Evolutionary conservation across 92 coral and sea anemone genomes (phyloP).

Genomic region (Actinernus sp.): DNA sequence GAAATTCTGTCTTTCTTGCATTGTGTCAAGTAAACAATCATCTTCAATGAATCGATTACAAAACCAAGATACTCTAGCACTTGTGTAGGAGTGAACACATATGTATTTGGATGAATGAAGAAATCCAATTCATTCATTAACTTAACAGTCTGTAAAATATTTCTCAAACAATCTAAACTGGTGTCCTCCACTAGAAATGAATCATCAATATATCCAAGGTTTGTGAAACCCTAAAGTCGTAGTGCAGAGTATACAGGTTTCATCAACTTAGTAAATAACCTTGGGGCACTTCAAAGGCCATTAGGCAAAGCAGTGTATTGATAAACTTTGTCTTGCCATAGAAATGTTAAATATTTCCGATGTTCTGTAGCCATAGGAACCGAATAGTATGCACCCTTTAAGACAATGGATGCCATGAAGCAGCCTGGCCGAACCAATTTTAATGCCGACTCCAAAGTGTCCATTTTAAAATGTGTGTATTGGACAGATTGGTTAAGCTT

Average conservation of each 20-base stretch:
- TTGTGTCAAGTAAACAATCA: conserved; percentile 23
- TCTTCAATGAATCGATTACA: conserved; percentile 22
- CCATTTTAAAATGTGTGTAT: conserved; percentile 26
- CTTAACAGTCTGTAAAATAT: conserved; percentile 2
- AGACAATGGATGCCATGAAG: conserved; percentile 35
- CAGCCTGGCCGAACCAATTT: conserved; percentile 11
- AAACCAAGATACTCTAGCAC: conserved; percentile 21
- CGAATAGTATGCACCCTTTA: conserved; percentile 39
- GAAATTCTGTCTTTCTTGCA: conserved; percentile 3
- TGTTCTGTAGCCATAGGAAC: background rate
- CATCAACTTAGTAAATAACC: conserved; percentile 46
- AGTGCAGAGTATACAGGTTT: conserved; percentile 51
- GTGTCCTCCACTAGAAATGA: too few relatives aligned
- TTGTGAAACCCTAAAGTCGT: conserved; percentile 4
- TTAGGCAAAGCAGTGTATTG: conserved; percentile 25
- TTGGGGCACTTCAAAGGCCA: conserved; percentile 38
- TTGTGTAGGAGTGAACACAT: conserved; percentile 31
- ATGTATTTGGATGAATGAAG: conserved; percentile 12
- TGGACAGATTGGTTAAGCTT: background rate
- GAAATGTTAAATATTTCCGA: conserved; percentile 36
- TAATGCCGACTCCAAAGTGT: conserved; percentile 34
- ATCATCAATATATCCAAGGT: too few relatives aligned
- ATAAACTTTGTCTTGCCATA: conserved; percentile 1
- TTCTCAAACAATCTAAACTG: conserved; percentile 8
- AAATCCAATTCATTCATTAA: conserved; percentile 28